phyloP scores from a whole-genome alignment of 2,888 invertebrate genomes.

The Lithodes maja region DNA sequence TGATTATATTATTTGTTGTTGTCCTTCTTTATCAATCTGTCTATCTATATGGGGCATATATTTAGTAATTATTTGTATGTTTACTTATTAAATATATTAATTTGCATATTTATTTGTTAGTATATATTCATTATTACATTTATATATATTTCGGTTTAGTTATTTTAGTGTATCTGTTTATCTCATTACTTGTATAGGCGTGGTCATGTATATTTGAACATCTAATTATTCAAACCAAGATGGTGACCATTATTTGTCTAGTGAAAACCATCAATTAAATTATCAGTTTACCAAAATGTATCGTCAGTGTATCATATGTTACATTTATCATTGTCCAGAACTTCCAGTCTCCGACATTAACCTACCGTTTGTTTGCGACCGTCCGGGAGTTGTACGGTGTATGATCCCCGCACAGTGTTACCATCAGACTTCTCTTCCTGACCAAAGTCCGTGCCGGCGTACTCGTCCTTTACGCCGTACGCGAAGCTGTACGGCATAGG shows the following conservation, averaged over 20 bases:
- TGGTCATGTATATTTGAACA: neutral
- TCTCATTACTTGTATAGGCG: no score
- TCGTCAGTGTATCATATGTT: neutral
- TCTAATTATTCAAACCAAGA: neutral
- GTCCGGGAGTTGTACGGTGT: slow-evolving; percentile 76
- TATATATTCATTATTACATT: no score
- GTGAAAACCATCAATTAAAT: neutral
- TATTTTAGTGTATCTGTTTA: no score
- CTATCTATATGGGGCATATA: no score
- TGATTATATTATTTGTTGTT: no score
- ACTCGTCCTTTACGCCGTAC: slow-evolving; percentile 81
- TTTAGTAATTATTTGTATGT: no score
- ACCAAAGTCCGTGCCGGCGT: slow-evolving; percentile 80
- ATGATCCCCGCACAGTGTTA: slow-evolving; percentile 80
- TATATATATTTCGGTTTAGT: no score
- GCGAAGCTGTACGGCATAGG: slow-evolving; percentile 80
- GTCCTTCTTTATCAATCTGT: no score
- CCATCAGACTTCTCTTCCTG: slow-evolving; percentile 82
- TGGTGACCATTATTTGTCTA: no score
- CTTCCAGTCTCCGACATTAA: neutral
- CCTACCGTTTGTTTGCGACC: slow-evolving; percentile 67
- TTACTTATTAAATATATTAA: no score
- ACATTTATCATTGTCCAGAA: neutral
- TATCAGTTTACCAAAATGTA: neutral
- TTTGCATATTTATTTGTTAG: no score